Conservation (phyloP, 1,140 invertebrate genomes). For the Dreissena polymorpha region DNA sequence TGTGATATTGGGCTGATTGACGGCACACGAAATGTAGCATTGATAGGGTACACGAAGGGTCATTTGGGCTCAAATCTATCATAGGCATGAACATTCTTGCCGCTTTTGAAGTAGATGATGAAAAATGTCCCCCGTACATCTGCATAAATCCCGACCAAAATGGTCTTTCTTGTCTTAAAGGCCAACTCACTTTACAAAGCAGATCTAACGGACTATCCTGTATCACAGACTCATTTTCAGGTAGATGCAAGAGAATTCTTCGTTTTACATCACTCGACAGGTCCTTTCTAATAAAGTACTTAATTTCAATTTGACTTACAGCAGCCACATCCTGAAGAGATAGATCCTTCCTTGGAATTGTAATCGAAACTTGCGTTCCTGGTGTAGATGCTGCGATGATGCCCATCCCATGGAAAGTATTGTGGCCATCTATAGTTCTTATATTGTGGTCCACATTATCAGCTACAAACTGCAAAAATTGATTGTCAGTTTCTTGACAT, state of each 20-base stretch:
- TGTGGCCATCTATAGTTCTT: conserved; percentile 63
- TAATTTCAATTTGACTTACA: conserved; percentile 40
- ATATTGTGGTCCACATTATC: conserved; percentile 67
- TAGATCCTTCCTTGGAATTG: conserved; percentile 13
- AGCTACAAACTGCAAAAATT: conserved; percentile 54
- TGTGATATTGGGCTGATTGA: conserved; percentile 45
- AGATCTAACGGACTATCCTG: not conserved
- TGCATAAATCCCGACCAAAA: conserved; percentile 36
- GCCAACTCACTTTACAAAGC: conserved; percentile 17
- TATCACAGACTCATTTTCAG: not conserved
- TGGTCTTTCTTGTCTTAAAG: conserved; percentile 18
- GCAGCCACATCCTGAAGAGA: conserved; percentile 8
- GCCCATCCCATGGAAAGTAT: conserved; percentile 69
- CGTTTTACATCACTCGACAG: not conserved
- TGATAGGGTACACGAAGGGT: conserved; percentile 68
- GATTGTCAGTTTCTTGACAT: conserved; percentile 47
- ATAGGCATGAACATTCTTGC: conserved; percentile 64
- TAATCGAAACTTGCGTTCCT: not conserved
- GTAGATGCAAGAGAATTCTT: conserved; percentile 8
- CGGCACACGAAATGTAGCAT: conserved; percentile 64
- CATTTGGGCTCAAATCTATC: conserved; percentile 67
- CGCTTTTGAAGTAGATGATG: conserved; percentile 52
- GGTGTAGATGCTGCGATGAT: conserved; percentile 63
- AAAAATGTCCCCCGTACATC: not conserved
- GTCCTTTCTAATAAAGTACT: conserved; percentile 14